phyloP scores from a whole-genome alignment of 1,140 invertebrate genomes.

The Pararge aegeria region DNA sequence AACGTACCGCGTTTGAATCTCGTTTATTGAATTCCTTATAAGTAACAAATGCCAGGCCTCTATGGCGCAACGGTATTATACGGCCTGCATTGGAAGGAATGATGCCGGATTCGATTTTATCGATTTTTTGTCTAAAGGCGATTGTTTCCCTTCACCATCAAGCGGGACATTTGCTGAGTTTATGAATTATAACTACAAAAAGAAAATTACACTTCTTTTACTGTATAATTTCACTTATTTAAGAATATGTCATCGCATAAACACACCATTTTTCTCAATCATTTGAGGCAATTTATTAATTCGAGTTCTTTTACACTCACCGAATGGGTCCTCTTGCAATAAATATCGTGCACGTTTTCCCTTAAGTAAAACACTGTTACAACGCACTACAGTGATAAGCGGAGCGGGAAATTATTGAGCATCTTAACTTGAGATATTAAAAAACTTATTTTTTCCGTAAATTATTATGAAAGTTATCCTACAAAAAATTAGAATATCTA shows the following conservation, averaged over 20 bases:
- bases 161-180: too few relatives aligned
- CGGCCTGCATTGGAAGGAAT: not conserved
- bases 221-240: too few relatives aligned
- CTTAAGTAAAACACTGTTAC: conserved; percentile 2
- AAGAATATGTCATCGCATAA: not conserved
- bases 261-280: conserved; percentile 6
- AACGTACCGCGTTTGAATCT: conserved; percentile 19
- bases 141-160: too few relatives aligned
- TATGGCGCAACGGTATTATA: not conserved
- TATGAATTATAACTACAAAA: too few relatives aligned
- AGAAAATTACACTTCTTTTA: too few relatives aligned
- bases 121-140: too few relatives aligned
- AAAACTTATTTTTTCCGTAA: too few relatives aligned
- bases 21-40: conserved; percentile 18
- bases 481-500: too few relatives aligned
- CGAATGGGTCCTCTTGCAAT: not conserved
- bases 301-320: not conserved
- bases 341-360: not conserved
- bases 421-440: too few relatives aligned
- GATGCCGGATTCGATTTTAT: too few relatives aligned
- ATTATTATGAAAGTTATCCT: too few relatives aligned
- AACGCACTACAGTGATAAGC: not conserved
- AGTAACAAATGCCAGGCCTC: not conserved
- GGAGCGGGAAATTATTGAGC: not conserved
- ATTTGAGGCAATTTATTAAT: conserved; percentile 4